Conservation (phyloP, 2,888 invertebrate species). For the Oegoconia quadripuncta region DNA sequence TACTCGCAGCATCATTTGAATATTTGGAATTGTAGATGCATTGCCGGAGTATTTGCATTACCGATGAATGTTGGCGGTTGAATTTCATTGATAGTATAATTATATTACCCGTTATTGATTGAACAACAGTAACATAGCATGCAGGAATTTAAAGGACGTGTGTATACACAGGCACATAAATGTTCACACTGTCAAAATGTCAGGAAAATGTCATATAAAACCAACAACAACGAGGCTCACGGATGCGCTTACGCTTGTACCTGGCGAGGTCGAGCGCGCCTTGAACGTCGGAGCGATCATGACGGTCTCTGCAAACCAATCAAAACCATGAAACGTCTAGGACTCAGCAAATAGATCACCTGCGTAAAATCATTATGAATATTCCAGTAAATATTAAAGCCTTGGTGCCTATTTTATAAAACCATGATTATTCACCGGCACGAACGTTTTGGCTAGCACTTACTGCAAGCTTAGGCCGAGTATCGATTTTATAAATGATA, state of each 20-base stretch:
- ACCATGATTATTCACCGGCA: no score
- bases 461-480: no score
- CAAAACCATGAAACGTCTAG: conserved; percentile 37
- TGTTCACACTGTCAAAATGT: neutral
- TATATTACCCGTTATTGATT: neutral
- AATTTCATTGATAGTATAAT: no score
- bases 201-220: neutral
- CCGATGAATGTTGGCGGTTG: no score
- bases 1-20: no score
- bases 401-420: neutral
- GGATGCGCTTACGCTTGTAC: conserved; percentile 60
- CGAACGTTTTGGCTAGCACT: no score
- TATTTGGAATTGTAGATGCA: no score
- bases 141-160: neutral
- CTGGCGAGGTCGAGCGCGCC: conserved; percentile 86
- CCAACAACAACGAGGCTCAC: conserved; percentile 1
- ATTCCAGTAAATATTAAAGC: neutral
- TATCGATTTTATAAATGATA: no score
- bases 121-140: neutral
- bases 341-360: neutral
- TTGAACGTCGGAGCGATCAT: conserved; percentile 90
- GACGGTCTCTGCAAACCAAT: conserved; percentile 82
- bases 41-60: conserved; percentile 33
- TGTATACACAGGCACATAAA: neutral
- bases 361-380: no score